Evolutionary conservation across 2,113 vertebrate species (phyloP).

Genomic region (Archilochus colubris): DNA sequence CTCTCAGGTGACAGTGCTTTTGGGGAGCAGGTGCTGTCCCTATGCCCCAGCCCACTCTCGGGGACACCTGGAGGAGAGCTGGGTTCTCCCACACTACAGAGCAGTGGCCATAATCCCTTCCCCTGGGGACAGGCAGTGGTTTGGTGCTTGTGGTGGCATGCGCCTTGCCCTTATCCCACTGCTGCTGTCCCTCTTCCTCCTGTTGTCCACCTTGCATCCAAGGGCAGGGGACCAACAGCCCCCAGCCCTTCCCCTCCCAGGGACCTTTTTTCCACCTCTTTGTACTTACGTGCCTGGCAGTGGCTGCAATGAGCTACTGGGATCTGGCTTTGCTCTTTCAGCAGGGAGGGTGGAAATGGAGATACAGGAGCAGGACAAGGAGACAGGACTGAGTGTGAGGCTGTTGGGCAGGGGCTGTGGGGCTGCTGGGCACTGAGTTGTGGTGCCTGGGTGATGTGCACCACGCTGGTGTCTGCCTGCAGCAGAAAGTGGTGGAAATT

Average conservation of each 20-base stretch:
- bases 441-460: not conserved
- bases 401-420: not conserved
- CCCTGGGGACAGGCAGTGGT: not conserved
- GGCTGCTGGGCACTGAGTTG: not conserved
- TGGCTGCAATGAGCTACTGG: not conserved
- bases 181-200: not conserved
- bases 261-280: not conserved
- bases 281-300: not conserved
- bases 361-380: not conserved
- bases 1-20: not conserved
- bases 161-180: not conserved
- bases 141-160: not conserved
- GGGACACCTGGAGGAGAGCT: not conserved
- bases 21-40: not conserved
- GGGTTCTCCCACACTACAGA: not conserved
- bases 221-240: not conserved
- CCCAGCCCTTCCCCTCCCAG: not conserved
- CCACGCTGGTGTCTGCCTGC: not conserved
- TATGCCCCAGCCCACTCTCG: not conserved
- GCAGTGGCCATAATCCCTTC: not conserved
- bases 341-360: not conserved
- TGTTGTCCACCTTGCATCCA: not conserved
- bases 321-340: not conserved
- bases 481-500: not conserved
- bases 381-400: accelerated